Evolutionary conservation across 2,113 vertebrate genomes (phyloP).

Genomic region (Grallaria varia): DNA sequence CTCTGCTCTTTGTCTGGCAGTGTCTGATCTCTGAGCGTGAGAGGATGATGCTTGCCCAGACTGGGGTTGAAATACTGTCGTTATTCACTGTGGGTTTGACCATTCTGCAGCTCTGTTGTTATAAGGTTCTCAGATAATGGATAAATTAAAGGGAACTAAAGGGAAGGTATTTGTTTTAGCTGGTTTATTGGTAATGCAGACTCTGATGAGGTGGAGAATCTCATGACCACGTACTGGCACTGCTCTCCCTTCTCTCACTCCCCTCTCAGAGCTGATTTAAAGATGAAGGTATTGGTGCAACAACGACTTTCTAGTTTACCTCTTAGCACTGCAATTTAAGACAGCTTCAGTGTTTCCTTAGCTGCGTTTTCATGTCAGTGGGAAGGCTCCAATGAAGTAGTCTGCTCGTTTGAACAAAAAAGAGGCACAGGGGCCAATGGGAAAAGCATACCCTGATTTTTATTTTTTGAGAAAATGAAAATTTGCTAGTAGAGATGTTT

Average conservation of each 20-base stretch:
- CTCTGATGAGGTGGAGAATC: constrained; percentile 6
- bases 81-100: constrained; percentile 59
- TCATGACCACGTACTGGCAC: neutral
- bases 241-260: neutral
- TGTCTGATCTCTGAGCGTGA: neutral
- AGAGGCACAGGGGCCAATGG: neutral
- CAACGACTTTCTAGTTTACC: neutral
- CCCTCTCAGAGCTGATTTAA: neutral
- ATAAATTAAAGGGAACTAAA: constrained; percentile 41
- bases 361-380: neutral
- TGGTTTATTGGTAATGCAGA: constrained; percentile 45
- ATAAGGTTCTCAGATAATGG: constrained; percentile 35
- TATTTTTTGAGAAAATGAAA: neutral
- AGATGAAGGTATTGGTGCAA: neutral
- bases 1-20: constrained; percentile 19
- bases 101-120: constrained; percentile 40
- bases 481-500: neutral
- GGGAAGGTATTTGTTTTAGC: constrained; percentile 34
- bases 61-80: constrained; percentile 41
- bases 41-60: constrained; percentile 40
- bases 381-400: neutral
- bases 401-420: neutral
- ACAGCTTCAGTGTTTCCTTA: neutral
- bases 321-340: neutral
- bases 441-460: neutral